phyloP scores from a whole-genome alignment of 2,113 vertebrate genomes.

The Nesoenas mayeri region DNA sequence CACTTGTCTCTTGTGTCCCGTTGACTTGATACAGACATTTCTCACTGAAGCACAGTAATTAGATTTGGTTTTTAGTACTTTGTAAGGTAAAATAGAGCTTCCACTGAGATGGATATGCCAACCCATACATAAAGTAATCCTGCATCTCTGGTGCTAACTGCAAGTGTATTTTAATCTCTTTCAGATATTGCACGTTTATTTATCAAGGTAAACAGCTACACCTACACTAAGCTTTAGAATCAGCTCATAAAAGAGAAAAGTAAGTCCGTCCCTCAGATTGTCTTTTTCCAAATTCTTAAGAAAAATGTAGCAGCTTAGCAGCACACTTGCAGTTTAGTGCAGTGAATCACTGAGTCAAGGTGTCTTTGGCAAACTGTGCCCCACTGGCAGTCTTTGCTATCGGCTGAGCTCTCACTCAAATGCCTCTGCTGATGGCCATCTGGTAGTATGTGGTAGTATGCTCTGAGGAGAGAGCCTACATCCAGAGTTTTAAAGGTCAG shows the following conservation, averaged over 20 bases:
- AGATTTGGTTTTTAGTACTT: conserved; percentile 54
- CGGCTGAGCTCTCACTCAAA: background rate
- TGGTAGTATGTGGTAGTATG: background rate
- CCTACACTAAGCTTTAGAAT: background rate
- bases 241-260: background rate
- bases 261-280: background rate
- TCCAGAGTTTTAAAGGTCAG: background rate
- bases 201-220: background rate
- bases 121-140: background rate
- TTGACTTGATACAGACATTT: conserved; percentile 28
- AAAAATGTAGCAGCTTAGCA: fast-evolving
- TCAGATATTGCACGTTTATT: background rate
- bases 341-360: background rate
- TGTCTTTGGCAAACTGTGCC: fast-evolving
- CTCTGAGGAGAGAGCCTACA: background rate
- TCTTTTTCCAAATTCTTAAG: background rate
- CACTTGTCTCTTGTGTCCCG: background rate
- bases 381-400: background rate
- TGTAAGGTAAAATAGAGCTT: conserved; percentile 50
- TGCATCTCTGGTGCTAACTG: background rate
- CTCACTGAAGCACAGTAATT: conserved; percentile 41
- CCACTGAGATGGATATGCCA: background rate
- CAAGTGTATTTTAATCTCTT: background rate
- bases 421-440: background rate
- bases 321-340: background rate